Base-by-base conservation (phyloP, 2,888 invertebrate species). In the Agrenia bidenticulata region DNA sequence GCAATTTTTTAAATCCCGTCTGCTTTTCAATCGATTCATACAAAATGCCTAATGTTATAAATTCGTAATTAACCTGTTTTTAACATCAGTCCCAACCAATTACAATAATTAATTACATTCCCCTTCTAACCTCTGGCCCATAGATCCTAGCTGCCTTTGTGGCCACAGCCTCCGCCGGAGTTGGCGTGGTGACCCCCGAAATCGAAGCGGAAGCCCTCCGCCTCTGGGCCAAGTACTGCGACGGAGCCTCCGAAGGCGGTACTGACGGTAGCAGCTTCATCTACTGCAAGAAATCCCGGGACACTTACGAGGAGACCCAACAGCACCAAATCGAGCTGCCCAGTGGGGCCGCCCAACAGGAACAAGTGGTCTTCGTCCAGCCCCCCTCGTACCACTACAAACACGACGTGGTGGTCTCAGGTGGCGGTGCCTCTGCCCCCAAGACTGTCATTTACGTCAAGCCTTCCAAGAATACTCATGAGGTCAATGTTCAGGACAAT, bases 291-390 rank as follows among this genome's bases (percentile, higher is more conserved):
- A 55, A 55, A 21, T 60, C 63, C 39, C 45, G 61, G 23, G 65
- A 69, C 49, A 32, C 37, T 23, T 53, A 51, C 17, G 63, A 63
- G 27, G 65, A 69, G 27, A 54, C 50, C 11, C 57, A 65, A 9
- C 60, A 69, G 49, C 68, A 69, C 53, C 56, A 56, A 50, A 60
- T 69, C 13, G 39, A 63, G 39, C 59, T 69, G 21, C 64, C 57
- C 23, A 55, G 62, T n/a, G 55, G 56, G 7, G 32, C 68, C 5
- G 54, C 64, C 24, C 17, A 24, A 1, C 42, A 42, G 2, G 63
- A 66, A 42, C 68, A 69, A 49, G 65, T 69, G 17, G 61, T 69
- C 19, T 69, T 69, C 39, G 65, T 69, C 49, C 60, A 65, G 45
- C 69, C 69, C 51, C 69, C 69, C 39, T 27, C 63, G 5, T 63